A percentile compares a stretch with the other conserved stretches of the same genome.
Evolutionary conservation across 2,888 invertebrate genomes (phyloP).

Genomic region (Stenurella melanura): DNA sequence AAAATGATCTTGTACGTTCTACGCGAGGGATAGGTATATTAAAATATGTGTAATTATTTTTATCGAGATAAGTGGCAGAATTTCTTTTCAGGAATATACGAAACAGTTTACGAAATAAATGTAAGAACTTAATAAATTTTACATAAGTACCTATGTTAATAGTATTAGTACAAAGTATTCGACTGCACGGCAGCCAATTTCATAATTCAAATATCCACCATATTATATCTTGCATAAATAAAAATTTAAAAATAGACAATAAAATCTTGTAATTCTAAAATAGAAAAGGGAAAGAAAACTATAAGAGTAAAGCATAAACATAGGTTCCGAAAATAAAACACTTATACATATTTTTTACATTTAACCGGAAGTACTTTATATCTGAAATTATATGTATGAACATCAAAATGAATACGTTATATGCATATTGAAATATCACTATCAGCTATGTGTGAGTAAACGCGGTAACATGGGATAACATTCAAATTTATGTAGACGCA

Average conservation of each 20-base stretch:
- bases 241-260: constrained; percentile 18
- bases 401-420: constrained; percentile 35
- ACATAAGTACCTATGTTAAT: too few species aligned
- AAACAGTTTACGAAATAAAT: too few species aligned
- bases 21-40: too few species aligned
- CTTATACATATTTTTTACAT: constrained; percentile 23
- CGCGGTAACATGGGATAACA: not conserved
- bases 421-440: not conserved
- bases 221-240: not conserved
- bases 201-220: not conserved
- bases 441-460: not conserved
- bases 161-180: too few species aligned
- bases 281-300: constrained; percentile 42
- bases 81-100: too few species aligned
- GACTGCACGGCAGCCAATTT: not conserved
- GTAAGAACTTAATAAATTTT: too few species aligned
- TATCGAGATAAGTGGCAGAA: too few species aligned
- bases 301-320: constrained; percentile 30
- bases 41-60: too few species aligned
- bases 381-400: constrained; percentile 62
- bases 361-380: constrained; percentile 56
- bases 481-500: not conserved
- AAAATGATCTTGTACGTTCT: too few species aligned
- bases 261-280: constrained; percentile 20
- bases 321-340: constrained; percentile 46